Base-by-base conservation (phyloP, 2,113 vertebrate species). In the Aspidoscelis tigris region DNA sequence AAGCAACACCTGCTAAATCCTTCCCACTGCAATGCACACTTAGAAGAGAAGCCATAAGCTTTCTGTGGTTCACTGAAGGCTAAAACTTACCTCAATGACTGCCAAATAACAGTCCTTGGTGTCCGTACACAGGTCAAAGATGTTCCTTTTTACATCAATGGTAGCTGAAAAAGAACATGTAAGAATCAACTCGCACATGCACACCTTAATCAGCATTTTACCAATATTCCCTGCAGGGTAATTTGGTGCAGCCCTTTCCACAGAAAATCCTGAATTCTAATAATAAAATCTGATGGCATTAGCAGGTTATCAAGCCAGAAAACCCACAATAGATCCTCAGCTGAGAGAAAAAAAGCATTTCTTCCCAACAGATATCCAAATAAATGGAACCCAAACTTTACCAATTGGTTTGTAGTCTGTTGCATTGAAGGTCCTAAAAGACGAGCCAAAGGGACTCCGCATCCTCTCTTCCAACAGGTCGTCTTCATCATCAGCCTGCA, bases 321-420 rank as follows among this genome's bases (percentile, higher is more conserved):
- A 64, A 18, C 8, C 14, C 26, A 14, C 18, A 3, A 10, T 2
- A 44, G 71, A 5, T 58, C 14, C 71, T 61, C 39, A 61, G 10
- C 16, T 78, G 24, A 87, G 12, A 87, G 81, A 53, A 77, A 21
- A 12, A n/a, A 44, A 70, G 12, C 18, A 39, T 1, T 77, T 55
- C n/a, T 69, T 43, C 39, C 16, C 3, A 22, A 69, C 16, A 33
- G 50, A 82, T 66, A 20, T 80, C 50, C 83, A 74, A 14, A 6
- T n/a, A 80, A 43, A 14, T 33, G 77, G n/a, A 80, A 71, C 16
- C 43, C 44, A 47, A 26, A 73, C 22, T 94, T 95, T 92, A 99
- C 99, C 99, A 78, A 99, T 99, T 55, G 99, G 99, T 94, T 99
- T 99, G 94, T 99, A 99, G 93, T 99, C 98, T 10, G 98, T 99